Conservation (phyloP, 2,888 invertebrate genomes). For the Polymixis flavicincta region DNA sequence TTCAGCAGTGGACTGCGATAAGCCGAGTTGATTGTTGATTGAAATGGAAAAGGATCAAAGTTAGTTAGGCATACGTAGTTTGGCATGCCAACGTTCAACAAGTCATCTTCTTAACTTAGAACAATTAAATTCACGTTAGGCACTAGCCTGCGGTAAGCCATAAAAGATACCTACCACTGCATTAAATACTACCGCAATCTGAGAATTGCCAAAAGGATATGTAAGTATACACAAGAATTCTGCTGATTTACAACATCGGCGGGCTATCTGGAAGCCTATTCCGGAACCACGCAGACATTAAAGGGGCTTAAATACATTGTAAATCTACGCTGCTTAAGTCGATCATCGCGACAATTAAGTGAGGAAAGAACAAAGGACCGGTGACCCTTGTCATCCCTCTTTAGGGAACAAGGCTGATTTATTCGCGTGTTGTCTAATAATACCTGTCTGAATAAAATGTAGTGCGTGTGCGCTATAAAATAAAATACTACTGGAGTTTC, state of each 20-base stretch:
- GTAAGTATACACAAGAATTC: not conserved
- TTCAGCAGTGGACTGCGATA: too few relatives aligned
- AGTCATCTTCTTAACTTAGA: not conserved
- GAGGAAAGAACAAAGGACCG: slow-evolving; percentile 20
- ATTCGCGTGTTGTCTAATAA: slow-evolving; percentile 42
- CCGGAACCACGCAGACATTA: not conserved
- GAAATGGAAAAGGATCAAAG: too few relatives aligned
- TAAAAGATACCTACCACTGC: not conserved
- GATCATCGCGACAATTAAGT: slow-evolving; percentile 55
- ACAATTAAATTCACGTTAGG: not conserved
- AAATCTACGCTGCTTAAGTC: slow-evolving; percentile 39
- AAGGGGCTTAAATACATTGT: slow-evolving; percentile 25
- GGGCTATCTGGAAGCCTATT: not conserved
- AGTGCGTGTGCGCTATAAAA: slow-evolving; percentile 41
- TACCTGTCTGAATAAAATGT: slow-evolving; percentile 42
- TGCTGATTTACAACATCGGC: slow-evolving; percentile 9
- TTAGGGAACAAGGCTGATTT: slow-evolving; percentile 50
- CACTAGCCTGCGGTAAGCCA: not conserved
- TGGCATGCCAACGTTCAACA: not conserved
- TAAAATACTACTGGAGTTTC: slow-evolving; percentile 31
- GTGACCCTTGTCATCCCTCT: slow-evolving; percentile 58
- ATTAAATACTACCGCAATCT: not conserved
- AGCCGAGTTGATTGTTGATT: too few relatives aligned
- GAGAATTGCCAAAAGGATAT: not conserved
- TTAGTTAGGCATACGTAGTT: too few relatives aligned